phyloP scores from a whole-genome alignment of 2,113 vertebrate species.

The Poicephalus meyeri region DNA sequence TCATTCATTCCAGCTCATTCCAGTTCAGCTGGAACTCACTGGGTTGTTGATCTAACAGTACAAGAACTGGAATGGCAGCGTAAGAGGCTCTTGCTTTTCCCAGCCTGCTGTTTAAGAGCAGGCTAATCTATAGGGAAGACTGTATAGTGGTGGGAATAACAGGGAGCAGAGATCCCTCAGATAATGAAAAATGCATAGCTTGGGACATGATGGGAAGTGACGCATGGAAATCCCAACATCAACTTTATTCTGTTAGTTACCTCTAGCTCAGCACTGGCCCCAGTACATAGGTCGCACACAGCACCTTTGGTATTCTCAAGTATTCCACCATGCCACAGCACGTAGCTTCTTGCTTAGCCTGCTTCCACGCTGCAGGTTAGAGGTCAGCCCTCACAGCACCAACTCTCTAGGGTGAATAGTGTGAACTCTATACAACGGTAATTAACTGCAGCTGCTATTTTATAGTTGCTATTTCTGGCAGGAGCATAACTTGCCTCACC shows the following conservation, averaged over 20 bases:
- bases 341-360: background rate
- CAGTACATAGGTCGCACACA: background rate
- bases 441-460: background rate
- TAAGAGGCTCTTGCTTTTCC: background rate
- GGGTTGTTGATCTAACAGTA: background rate
- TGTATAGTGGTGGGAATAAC: background rate
- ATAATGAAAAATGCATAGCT: background rate
- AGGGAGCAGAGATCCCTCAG: background rate
- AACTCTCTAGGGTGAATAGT: background rate
- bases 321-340: fast-evolving
- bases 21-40: background rate
- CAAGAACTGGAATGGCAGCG: background rate
- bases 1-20: too few species aligned
- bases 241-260: background rate
- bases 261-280: background rate
- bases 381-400: background rate
- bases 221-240: background rate
- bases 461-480: background rate
- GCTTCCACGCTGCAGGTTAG: background rate
- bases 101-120: background rate
- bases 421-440: background rate
- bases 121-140: background rate
- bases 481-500: fast-evolving
- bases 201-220: background rate
- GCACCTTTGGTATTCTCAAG: background rate